phyloP scores from a whole-genome alignment of 2,113 vertebrate species.

The Opisthocomus hoazin region DNA sequence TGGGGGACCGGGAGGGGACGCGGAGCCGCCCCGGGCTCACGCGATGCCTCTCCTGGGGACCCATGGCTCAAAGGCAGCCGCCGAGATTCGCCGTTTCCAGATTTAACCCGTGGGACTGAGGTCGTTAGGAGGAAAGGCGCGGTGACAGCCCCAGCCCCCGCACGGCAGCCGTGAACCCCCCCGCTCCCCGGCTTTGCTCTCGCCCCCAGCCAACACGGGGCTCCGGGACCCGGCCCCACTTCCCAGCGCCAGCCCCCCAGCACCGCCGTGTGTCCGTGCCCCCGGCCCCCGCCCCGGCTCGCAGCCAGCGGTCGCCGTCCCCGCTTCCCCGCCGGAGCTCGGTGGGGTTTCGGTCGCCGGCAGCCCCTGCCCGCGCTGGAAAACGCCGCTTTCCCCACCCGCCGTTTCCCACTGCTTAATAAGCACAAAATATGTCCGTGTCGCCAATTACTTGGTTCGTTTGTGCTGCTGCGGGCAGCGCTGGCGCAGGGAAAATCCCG shows the following conservation, averaged over 20 bases:
- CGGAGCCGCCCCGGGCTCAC: background rate
- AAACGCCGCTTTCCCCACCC: background rate
- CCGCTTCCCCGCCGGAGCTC: background rate
- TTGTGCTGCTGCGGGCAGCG: conserved; percentile 36
- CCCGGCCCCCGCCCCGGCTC: no score
- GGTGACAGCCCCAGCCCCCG: accelerated
- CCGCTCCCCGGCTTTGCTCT: accelerated
- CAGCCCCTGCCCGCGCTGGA: background rate
- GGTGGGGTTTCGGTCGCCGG: accelerated
- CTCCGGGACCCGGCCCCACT: background rate
- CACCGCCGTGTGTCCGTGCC: background rate
- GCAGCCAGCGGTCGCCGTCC: accelerated
- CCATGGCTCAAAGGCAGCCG: background rate
- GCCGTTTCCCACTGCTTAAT: conserved; percentile 20
- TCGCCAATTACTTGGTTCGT: conserved; percentile 66
- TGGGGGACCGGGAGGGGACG: background rate
- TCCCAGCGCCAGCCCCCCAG: background rate
- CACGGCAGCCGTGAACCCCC: accelerated
- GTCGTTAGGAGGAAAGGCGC: background rate
- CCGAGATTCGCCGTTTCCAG: background rate
- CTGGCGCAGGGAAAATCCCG: background rate
- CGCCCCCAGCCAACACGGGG: accelerated
- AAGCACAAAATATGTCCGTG: conserved; percentile 64
- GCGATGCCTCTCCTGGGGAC: background rate
- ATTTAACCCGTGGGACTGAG: background rate